Percentiles rank a stretch among this genome's conserved stretches.
phyloP scores from a whole-genome alignment of 2,797 vertebrate genomes.

The Vireo griseus region DNA sequence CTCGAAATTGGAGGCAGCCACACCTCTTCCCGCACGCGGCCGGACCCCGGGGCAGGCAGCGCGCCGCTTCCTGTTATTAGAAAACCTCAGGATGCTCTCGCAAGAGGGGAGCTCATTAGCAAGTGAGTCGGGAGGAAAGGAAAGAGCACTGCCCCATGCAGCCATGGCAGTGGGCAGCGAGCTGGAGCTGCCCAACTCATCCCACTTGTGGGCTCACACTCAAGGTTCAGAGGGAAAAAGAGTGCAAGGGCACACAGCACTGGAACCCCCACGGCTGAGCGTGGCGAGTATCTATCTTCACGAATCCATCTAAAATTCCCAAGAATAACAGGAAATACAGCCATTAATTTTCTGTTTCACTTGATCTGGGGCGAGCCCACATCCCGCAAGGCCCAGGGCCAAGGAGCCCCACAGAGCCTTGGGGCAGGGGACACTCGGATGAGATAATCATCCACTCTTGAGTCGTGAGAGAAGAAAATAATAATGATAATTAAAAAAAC shows the following conservation, averaged over 20 bases:
- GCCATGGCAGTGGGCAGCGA: fast-evolving
- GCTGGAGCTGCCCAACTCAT: not conserved
- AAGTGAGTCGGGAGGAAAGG: not conserved
- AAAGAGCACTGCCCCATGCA: not conserved
- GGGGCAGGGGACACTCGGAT: fast-evolving
- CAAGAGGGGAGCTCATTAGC: not conserved
- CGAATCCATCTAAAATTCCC: not conserved
- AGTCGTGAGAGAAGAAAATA: not conserved
- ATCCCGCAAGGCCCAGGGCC: fast-evolving
- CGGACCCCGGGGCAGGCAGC: not conserved
- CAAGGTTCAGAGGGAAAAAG: not conserved
- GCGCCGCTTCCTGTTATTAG: not conserved
- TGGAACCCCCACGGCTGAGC: fast-evolving
- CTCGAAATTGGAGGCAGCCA: conserved; percentile 30
- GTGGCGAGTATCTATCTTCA: not conserved
- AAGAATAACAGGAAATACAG: conserved; percentile 8
- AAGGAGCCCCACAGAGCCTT: not conserved
- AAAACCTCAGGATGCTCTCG: not conserved
- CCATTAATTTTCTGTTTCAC: not conserved
- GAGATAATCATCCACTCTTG: not conserved
- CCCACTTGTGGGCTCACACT: not conserved
- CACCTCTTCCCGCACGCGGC: not conserved
- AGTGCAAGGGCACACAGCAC: fast-evolving
- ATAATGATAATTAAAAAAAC: not conserved
- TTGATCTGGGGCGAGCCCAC: not conserved